Conservation (phyloP, 2,113 vertebrate genomes). For the Bos taurus region DNA sequence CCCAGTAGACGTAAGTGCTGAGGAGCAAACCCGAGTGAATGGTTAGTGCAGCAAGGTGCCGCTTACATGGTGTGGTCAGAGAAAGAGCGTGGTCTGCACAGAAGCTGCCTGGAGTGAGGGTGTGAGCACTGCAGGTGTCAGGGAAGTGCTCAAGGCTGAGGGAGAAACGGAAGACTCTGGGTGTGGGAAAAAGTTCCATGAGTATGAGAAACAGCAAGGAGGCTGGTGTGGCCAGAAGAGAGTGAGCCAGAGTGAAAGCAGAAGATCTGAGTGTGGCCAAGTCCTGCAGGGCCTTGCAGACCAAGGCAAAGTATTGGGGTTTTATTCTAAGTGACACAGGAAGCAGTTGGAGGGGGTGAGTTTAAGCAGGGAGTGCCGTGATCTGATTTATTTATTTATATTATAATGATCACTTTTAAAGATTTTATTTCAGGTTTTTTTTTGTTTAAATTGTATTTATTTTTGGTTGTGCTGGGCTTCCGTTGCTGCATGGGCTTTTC, state of each 20-base stretch:
- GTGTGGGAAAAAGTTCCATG: no score
- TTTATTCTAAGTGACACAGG: neutral
- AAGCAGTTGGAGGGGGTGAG: neutral
- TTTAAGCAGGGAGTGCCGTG: neutral
- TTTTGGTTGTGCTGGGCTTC: neutral
- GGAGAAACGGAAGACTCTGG: neutral
- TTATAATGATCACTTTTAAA: neutral
- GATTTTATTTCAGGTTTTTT: neutral
- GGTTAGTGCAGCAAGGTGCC: accelerated
- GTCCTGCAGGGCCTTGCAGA: neutral
- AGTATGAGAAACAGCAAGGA: neutral
- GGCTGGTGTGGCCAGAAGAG: neutral
- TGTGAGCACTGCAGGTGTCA: no score
- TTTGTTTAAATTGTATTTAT: neutral
- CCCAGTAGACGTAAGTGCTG: neutral
- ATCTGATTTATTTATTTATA: neutral
- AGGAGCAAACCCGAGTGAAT: neutral
- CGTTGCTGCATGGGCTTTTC: neutral
- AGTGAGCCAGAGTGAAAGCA: no score
- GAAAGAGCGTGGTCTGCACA: neutral
- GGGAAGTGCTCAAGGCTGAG: neutral
- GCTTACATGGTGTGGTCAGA: neutral
- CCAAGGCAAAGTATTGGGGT: neutral
- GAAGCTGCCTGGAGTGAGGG: neutral
- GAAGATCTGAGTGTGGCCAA: accelerated